Conservation (phyloP, 1,140 invertebrate genomes). For the Caenorhabditis inopinata region DNA sequence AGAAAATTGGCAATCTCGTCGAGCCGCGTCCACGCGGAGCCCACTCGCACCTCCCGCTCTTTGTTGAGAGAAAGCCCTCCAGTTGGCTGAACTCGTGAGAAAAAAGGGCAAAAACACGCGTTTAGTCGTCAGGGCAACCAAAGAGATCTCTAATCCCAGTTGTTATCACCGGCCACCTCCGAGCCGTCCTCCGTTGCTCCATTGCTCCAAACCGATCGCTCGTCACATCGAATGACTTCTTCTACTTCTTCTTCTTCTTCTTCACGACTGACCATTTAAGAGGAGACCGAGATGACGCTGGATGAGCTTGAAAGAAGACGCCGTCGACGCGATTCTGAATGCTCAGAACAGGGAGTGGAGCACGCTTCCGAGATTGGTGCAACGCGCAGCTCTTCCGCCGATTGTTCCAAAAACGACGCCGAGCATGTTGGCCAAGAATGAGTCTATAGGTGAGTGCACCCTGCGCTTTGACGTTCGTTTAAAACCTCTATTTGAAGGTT, state of each 20-base stretch:
- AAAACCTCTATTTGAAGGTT: too few species aligned
- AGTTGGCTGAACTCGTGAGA: slow-evolving; percentile 19
- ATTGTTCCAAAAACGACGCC: slow-evolving; percentile 3
- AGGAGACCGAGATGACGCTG: slow-evolving; percentile 10
- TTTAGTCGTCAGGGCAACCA: background rate
- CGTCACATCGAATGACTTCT: too few species aligned
- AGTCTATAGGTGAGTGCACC: background rate
- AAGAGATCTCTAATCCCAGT: background rate
- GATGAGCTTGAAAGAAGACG: slow-evolving; percentile 1
- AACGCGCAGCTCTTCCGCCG: background rate
- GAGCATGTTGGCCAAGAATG: slow-evolving; percentile 18
- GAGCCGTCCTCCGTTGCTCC: too few species aligned
- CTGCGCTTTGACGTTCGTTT: too few species aligned
- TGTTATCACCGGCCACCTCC: background rate
- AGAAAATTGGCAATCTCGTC: too few species aligned
- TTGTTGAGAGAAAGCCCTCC: background rate
- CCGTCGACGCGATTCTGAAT: slow-evolving; percentile 1
- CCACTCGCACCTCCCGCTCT: background rate
- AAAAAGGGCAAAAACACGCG: slow-evolving; percentile 19
- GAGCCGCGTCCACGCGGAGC: too few species aligned
- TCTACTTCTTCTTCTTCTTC: background rate
- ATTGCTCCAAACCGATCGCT: too few species aligned
- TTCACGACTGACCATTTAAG: background rate
- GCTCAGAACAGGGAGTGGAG: background rate
- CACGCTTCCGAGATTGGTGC: background rate